Conservation (phyloP, 2,888 invertebrate genomes). For the Trachelus tabidus region DNA sequence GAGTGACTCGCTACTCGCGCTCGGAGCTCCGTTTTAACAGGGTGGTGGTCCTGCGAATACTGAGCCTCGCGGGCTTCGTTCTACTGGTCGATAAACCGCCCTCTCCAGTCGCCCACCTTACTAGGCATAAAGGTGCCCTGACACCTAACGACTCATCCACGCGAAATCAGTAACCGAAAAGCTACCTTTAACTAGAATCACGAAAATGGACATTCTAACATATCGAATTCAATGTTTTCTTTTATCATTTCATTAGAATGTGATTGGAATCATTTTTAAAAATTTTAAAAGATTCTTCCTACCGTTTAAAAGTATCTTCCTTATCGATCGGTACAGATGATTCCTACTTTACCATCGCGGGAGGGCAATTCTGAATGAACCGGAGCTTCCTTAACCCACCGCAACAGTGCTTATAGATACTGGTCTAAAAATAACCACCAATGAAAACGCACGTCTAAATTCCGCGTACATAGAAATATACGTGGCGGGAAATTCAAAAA, state of each 20-base stretch:
- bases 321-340: not conserved
- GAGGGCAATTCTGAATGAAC: not conserved
- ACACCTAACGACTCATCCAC: slow-evolving; percentile 27
- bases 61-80: slow-evolving; percentile 53
- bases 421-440: slow-evolving; percentile 3
- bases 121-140: slow-evolving; percentile 39
- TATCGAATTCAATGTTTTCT: not conserved
- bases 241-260: fast-evolving
- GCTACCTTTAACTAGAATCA: not conserved
- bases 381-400: slow-evolving; percentile 9
- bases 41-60: slow-evolving; percentile 62
- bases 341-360: not conserved
- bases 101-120: slow-evolving; percentile 43
- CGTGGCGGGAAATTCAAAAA: not conserved
- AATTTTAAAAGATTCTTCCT: not conserved
- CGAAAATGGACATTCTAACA: not conserved
- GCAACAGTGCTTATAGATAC: slow-evolving; percentile 1
- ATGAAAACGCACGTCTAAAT: not conserved
- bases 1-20: not conserved
- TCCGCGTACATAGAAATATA: not conserved
- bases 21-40: slow-evolving; percentile 41
- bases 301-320: not conserved
- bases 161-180: not conserved
- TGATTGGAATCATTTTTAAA: not conserved
- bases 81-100: slow-evolving; percentile 60